Conservation (phyloP, 1,140 invertebrate species). For the Procambarus clarkii region DNA sequence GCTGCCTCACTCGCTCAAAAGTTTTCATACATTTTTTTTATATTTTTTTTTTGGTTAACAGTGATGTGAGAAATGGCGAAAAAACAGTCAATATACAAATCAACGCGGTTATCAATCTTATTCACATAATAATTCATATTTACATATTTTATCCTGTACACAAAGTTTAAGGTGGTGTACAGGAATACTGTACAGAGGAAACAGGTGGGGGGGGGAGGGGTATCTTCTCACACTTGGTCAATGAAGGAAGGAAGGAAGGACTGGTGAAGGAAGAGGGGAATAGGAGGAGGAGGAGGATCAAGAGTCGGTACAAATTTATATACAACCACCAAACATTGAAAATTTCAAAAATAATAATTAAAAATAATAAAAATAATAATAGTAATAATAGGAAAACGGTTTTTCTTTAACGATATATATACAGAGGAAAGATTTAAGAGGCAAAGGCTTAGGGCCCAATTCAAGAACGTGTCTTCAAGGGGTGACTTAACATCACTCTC, state of each 20-base stretch:
- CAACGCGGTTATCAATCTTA: constrained; percentile 64
- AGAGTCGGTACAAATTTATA: constrained; percentile 52
- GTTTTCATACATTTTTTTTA: constrained; percentile 27
- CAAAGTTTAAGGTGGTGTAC: constrained; percentile 52
- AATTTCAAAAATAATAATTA: constrained; percentile 44
- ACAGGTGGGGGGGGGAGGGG: not conserved
- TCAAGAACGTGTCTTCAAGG: not conserved
- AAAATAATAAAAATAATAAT: constrained; percentile 61
- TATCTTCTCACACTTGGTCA: constrained; percentile 23
- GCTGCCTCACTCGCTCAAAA: constrained; percentile 5
- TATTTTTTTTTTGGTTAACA: constrained; percentile 37
- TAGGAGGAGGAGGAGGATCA: not conserved
- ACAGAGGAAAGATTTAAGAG: constrained; percentile 64
- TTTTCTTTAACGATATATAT: constrained; percentile 63
- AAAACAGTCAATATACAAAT: constrained; percentile 69
- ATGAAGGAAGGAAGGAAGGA: not conserved
- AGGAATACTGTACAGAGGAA: constrained; percentile 41
- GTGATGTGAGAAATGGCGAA: constrained; percentile 50
- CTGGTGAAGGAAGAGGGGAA: no score
- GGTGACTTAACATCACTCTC: not conserved
- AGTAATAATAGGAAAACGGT: constrained; percentile 68
- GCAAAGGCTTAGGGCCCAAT: constrained; percentile 30
- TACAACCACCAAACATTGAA: constrained; percentile 69
- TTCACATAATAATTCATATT: constrained; percentile 70
- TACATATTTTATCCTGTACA: constrained; percentile 62